phyloP scores from a whole-genome alignment of 2,888 invertebrate species.

The Neocrepidodera transversa region DNA sequence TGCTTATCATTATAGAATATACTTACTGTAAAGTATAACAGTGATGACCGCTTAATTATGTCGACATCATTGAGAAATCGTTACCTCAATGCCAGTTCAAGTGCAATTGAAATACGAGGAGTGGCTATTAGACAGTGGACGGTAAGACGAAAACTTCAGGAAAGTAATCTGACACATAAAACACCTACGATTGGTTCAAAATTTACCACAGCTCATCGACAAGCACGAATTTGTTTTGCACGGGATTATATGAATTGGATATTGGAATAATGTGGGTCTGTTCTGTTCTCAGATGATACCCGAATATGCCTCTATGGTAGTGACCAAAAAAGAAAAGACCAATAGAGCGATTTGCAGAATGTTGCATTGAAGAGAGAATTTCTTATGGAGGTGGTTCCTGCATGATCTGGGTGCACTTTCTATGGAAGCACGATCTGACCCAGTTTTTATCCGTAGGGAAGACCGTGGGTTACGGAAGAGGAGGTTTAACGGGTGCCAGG shows the following conservation, averaged over 20 bases:
- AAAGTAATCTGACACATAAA: conserved; percentile 37
- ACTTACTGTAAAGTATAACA: too few species aligned
- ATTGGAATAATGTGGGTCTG: conserved; percentile 31
- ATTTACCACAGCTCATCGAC: conserved; percentile 39
- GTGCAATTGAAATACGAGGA: conserved; percentile 31
- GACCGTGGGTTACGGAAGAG: conserved; percentile 18
- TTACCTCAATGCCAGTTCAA: conserved; percentile 19
- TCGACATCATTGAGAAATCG: conserved; percentile 39
- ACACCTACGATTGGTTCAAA: conserved; percentile 39
- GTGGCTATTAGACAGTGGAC: conserved; percentile 42
- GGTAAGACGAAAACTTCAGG: conserved; percentile 40
- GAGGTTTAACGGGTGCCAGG: conserved; percentile 20
- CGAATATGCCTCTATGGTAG: conserved; percentile 40
- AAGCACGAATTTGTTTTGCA: conserved; percentile 41
- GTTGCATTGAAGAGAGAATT: conserved; percentile 10
- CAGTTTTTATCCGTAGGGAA: conserved; percentile 22
- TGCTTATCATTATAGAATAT: too few species aligned
- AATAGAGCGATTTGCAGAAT: conserved; percentile 17
- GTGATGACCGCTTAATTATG: conserved; percentile 37
- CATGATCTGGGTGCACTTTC: conserved; percentile 21
- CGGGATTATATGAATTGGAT: conserved; percentile 41
- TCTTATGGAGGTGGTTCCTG: conserved; percentile 19
- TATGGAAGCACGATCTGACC: conserved; percentile 21
- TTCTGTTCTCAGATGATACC: conserved; percentile 43
- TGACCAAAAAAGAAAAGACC: conserved; percentile 38